Percentiles rank a stretch among this genome's conserved stretches.
Evolutionary conservation across 2,113 vertebrate genomes (phyloP).

Genomic region (Anoplopoma fimbria): DNA sequence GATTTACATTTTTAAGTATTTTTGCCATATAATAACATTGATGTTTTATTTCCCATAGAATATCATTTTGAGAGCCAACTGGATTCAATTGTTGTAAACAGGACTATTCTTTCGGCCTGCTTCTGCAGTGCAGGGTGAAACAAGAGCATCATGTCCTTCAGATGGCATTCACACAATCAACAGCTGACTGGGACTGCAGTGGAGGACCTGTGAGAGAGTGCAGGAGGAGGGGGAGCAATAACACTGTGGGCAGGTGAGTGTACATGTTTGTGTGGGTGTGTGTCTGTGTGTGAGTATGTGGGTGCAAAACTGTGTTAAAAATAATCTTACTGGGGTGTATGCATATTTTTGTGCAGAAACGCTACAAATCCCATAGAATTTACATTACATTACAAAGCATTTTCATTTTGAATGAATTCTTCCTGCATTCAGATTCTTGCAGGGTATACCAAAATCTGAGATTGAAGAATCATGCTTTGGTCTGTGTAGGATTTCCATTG

Average conservation of each 20-base stretch:
- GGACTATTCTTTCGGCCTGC: not conserved
- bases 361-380: not conserved
- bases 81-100: conserved; percentile 28
- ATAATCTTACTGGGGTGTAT: not conserved
- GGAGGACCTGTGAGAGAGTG: conserved; percentile 16
- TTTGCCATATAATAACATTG: not conserved
- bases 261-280: not conserved
- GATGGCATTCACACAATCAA: conserved; percentile 59
- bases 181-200: conserved; percentile 47
- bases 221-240: not conserved
- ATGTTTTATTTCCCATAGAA: conserved; percentile 17
- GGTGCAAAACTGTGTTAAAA: conserved; percentile 12
- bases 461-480: not conserved
- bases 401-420: no score
- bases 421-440: not conserved
- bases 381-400: not conserved
- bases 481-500: not conserved
- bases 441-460: not conserved
- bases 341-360: not conserved
- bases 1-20: conserved; percentile 9
- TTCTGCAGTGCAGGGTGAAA: conserved; percentile 39
- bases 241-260: conserved; percentile 1
- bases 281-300: not conserved
- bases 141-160: conserved; percentile 64
- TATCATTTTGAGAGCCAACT: conserved; percentile 2